phyloP scores from a whole-genome alignment of 2,113 vertebrate species.

The Percopsis transmontana region DNA sequence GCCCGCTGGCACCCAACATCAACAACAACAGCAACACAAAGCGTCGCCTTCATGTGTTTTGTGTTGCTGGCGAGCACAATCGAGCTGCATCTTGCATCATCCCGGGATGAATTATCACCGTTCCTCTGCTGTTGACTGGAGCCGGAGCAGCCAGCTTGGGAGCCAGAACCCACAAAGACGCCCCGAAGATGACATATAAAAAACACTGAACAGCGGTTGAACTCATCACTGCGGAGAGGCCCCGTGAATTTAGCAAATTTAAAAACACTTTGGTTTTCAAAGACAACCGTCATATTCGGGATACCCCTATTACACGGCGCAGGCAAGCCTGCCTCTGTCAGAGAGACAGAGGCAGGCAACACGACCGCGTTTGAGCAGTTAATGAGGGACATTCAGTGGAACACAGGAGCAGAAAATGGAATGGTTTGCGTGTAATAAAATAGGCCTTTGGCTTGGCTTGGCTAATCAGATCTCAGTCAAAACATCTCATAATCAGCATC shows the following conservation, averaged over 20 bases:
- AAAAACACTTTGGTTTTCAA: slow-evolving; percentile 23
- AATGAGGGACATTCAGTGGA: slow-evolving; percentile 69
- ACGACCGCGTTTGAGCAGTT: slow-evolving; percentile 68
- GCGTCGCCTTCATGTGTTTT: slow-evolving; percentile 58
- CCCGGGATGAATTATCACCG: slow-evolving; percentile 49
- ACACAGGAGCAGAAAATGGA: slow-evolving; percentile 71
- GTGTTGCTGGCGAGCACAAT: slow-evolving; percentile 48
- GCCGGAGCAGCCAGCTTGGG: slow-evolving; percentile 25
- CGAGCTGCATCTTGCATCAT: slow-evolving; percentile 56
- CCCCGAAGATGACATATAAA: slow-evolving; percentile 44
- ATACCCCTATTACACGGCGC: slow-evolving; percentile 30
- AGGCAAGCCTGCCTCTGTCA: slow-evolving; percentile 54
- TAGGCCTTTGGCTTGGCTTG: slow-evolving; percentile 75
- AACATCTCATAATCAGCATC: slow-evolving; percentile 78
- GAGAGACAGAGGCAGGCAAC: slow-evolving; percentile 60
- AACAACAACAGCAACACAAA: slow-evolving; percentile 61
- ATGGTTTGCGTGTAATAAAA: slow-evolving; percentile 79
- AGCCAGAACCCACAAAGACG: slow-evolving; percentile 54
- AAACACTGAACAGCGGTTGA: slow-evolving; percentile 13
- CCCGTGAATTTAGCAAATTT: slow-evolving; percentile 30
- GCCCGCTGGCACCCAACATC: slow-evolving; percentile 58
- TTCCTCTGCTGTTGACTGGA: slow-evolving; percentile 54
- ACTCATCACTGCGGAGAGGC: slow-evolving; percentile 31
- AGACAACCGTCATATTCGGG: slow-evolving; percentile 41
- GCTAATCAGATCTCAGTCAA: slow-evolving; percentile 78